Base-by-base conservation (phyloP, 1,140 invertebrate species). In the Macrobrachium nipponense region DNA sequence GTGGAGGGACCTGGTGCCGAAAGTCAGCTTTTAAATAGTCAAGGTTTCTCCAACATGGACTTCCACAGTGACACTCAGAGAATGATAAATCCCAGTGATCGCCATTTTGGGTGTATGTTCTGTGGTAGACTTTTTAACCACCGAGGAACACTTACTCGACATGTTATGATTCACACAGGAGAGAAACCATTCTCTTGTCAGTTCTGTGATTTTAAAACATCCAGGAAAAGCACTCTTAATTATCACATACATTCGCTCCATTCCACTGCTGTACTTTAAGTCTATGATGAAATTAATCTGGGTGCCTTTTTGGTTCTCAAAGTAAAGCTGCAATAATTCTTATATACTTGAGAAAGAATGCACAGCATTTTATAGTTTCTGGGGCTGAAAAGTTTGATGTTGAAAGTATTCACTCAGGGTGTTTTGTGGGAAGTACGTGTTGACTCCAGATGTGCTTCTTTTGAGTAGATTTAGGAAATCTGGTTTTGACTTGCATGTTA, bases 151-250 rank as follows among this genome's bases (percentile, higher is more conserved):
- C 59, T 82, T 27, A 82, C 80, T 7, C 68, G 80, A 61, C 80
- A 82, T 59, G 80, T 82, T 61, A 82, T 82, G 80, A 82, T 82
- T 44, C 80, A 82, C 70, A 82, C 80, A 10, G 80, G 80, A 6
- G 80, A 82, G 60, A 82, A 82, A 62, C 80, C 80, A 5, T 82
- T 82, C 44, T 27, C 70, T 11, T 82, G 80, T n/a, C 80, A 82
- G 36, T 82, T 36, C 36, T 82, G 80, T 75, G 61, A 82, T n/a
- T 82, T 82, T 36, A 73, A 61, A 75, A 82, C 80, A 15, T 82
- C 80, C 0, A 44, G 80, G 14, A 82, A 82, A 72, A 82, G 80
- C 60, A 82, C 80, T 14, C 80, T 82, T 5, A 82, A 75, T 15
- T 82, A 82, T 43, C 80, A 82, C 27, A 62, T 82, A 59, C 80